phyloP scores from a whole-genome alignment of 1,140 invertebrate species.

The Tetramorium alpestre region DNA sequence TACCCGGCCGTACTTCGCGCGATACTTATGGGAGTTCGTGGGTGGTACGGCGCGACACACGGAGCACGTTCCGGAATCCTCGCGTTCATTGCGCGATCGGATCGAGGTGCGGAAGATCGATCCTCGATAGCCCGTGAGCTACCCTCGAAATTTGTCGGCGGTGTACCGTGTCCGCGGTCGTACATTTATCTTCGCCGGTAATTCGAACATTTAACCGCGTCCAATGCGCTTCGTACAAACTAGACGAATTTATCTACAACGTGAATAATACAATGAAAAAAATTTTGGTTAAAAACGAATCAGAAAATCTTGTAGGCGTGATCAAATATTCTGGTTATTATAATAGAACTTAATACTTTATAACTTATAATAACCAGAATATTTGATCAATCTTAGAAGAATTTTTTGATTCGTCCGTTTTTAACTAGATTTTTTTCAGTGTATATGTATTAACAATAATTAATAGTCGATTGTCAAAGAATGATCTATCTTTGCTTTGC shows the following conservation, averaged over 20 bases:
- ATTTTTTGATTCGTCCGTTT: too few species aligned
- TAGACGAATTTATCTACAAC: not conserved
- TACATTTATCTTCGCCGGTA: not conserved
- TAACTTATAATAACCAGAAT: too few species aligned
- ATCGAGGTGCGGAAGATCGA: constrained; percentile 61
- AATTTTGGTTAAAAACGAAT: too few species aligned
- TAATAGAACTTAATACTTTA: too few species aligned
- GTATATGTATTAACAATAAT: not conserved
- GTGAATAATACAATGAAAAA: not conserved
- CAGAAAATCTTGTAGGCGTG: too few species aligned
- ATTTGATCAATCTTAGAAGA: too few species aligned
- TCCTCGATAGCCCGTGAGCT: constrained; percentile 55
- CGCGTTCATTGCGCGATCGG: constrained; percentile 32
- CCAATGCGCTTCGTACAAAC: not conserved
- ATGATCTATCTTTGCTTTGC: not conserved
- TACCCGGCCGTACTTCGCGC: constrained; percentile 73
- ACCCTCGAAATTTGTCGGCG: constrained; percentile 24
- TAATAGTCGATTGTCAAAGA: not conserved
- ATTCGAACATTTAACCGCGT: not conserved
- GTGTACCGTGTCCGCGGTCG: not conserved
- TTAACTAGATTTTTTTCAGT: too few species aligned
- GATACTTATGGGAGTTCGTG: constrained; percentile 84
- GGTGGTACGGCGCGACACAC: constrained; percentile 81
- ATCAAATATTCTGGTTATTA: too few species aligned
- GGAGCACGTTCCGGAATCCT: constrained; percentile 78